Percentiles rank a stretch among this genome's conserved stretches.
Evolutionary conservation across 2,888 invertebrate species (phyloP).

Genomic region (Nephrotoma appendiculata): DNA sequence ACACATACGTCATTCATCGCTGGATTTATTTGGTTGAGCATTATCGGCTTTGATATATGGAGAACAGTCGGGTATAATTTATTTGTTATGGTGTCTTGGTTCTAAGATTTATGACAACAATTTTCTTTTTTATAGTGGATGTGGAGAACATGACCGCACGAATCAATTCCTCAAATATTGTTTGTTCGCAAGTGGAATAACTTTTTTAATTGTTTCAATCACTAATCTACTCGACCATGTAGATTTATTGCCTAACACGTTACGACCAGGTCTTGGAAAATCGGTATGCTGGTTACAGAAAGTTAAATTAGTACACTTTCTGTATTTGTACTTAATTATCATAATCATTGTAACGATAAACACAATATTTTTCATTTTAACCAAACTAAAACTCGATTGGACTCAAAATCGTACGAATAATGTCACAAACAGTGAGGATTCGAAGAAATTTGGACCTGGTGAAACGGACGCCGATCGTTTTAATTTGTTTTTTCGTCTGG

Average conservation of each 20-base stretch:
- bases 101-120: no score
- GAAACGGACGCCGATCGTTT: background rate
- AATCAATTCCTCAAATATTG: background rate
- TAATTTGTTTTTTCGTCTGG: background rate
- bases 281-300: slow-evolving; percentile 2
- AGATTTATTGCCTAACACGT: background rate
- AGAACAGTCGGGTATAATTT: slow-evolving; percentile 47
- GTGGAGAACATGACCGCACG: background rate
- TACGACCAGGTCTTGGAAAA: background rate
- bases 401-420: background rate
- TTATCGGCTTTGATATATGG: slow-evolving; percentile 79
- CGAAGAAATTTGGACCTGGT: background rate
- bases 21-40: slow-evolving; percentile 78
- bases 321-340: slow-evolving; percentile 28
- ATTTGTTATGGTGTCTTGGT: slow-evolving; percentile 30
- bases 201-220: background rate
- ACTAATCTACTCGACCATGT: background rate
- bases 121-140: background rate
- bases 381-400: background rate
- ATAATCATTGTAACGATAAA: slow-evolving; percentile 25
- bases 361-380: slow-evolving; percentile 24
- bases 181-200: background rate
- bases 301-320: slow-evolving; percentile 4
- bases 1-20: slow-evolving; percentile 45
- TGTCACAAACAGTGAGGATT: background rate